phyloP scores from a whole-genome alignment of 2,113 vertebrate genomes.

The Microcebus lehilahytsara region DNA sequence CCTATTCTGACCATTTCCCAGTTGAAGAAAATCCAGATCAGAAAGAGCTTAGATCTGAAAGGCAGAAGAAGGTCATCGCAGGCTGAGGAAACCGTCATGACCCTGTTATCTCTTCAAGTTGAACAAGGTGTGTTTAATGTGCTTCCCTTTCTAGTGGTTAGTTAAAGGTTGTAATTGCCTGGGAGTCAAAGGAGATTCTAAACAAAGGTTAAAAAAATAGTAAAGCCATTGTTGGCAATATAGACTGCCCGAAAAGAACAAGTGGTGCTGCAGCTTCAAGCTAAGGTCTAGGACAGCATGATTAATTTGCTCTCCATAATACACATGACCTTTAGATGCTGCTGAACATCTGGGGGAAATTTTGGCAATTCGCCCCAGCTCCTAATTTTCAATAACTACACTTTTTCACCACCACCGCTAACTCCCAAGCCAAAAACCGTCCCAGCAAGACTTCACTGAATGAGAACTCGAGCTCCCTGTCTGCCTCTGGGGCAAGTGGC shows the following conservation, averaged over 20 bases:
- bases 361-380: background rate
- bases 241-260: background rate
- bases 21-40: background rate
- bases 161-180: conserved; percentile 32
- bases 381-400: background rate
- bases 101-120: background rate
- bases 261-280: background rate
- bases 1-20: background rate
- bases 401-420: background rate
- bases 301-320: conserved; percentile 43
- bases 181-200: conserved; percentile 45
- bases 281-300: background rate
- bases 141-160: conserved; percentile 5
- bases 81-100: background rate
- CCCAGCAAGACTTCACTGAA: background rate
- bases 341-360: background rate
- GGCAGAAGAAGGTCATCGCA: background rate
- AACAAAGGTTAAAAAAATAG: conserved; percentile 57
- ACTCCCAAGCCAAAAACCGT: background rate
- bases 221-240: background rate
- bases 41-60: background rate
- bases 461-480: background rate
- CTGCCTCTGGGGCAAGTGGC: background rate
- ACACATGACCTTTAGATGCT: conserved; percentile 46
- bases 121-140: conserved; percentile 16